Conservation (phyloP, 2,113 vertebrate species). For the Gopherus flavomarginatus region DNA sequence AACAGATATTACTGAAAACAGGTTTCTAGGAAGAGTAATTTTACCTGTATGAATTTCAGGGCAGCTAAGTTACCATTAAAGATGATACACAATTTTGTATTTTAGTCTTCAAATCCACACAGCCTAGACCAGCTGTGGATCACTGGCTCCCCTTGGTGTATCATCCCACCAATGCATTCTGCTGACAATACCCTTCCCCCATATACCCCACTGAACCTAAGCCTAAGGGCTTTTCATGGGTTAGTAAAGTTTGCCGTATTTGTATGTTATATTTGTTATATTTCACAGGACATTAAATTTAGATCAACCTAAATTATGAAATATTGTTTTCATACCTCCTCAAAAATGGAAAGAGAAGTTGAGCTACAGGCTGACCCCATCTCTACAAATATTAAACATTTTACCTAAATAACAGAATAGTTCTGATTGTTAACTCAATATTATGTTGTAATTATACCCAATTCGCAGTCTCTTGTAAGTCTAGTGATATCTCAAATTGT, state of each 20-base stretch:
- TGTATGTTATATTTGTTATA: neutral
- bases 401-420: neutral
- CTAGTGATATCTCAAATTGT: neutral
- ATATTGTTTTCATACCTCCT: neutral
- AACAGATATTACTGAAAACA: neutral
- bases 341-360: neutral
- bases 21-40: neutral
- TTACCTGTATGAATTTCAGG: neutral
- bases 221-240: neutral
- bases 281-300: neutral
- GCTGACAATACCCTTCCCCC: neutral
- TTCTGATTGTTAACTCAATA: neutral
- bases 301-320: neutral
- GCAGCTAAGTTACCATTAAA: neutral
- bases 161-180: neutral
- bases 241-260: neutral
- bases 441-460: neutral
- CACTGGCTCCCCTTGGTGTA: neutral
- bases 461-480: neutral
- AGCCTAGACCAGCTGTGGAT: neutral
- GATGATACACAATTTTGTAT: neutral
- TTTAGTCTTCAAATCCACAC: neutral
- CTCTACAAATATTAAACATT: rapidly evolving
- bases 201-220: neutral
- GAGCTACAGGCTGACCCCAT: rapidly evolving